These are phyloP conservation scores for Nannospalax galili DNA, from an alignment of 2,113 vertebrate genomes.

Conservation along the genomic window DNA sequence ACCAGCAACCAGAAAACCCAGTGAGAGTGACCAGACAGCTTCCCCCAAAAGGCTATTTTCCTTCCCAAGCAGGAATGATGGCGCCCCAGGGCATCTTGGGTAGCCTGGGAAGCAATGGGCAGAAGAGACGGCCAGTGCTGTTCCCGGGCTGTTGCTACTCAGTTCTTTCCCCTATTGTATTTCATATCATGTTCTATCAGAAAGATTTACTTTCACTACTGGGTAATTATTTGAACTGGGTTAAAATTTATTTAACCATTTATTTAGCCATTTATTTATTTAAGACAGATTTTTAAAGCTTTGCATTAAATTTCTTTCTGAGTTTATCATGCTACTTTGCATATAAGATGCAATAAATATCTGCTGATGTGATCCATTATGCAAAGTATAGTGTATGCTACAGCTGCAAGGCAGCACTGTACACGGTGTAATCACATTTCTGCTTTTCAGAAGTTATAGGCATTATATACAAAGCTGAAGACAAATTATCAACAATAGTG, in stretches of 20 bases:
- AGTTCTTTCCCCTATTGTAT: neutral
- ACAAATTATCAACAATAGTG: slow-evolving; percentile 36
- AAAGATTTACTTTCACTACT: neutral
- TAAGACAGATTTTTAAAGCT: slow-evolving; percentile 32
- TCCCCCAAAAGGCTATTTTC: neutral
- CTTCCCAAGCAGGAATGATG: neutral
- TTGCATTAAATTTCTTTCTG: slow-evolving; percentile 25
- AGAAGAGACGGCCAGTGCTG: neutral
- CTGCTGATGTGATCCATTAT: slow-evolving; percentile 11
- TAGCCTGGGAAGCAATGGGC: neutral
- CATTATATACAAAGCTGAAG: neutral
- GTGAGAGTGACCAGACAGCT: neutral
- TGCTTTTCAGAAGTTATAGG: neutral
- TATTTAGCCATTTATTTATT: neutral
- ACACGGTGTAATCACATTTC: neutral
- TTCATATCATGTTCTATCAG: neutral
- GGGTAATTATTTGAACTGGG: slow-evolving; percentile 50
- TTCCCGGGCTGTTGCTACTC: neutral
- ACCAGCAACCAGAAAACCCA: neutral
- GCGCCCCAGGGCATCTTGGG: neutral
- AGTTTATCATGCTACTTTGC: slow-evolving; percentile 27
- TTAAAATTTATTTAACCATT: too few relatives aligned
- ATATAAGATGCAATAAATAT: slow-evolving; percentile 60
- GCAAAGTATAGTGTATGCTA: slow-evolving; percentile 18
- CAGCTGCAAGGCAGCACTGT: neutral